phyloP scores from a whole-genome alignment of 1,140 invertebrate genomes.

The Sminthurinus signatus region DNA sequence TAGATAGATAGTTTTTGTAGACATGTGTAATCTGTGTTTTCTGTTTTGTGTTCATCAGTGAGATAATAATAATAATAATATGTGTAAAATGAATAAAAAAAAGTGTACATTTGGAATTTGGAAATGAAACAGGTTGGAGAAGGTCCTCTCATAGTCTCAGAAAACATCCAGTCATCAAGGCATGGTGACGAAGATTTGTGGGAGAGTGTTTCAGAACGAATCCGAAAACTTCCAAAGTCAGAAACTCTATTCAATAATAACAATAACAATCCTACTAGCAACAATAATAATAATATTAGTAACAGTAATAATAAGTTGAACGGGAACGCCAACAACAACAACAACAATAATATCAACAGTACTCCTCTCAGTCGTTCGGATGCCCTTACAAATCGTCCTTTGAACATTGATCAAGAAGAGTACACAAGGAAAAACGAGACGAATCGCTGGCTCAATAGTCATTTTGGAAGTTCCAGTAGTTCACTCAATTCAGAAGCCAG shows the following conservation, averaged over 20 bases:
- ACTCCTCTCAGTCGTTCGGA: slow-evolving; percentile 59
- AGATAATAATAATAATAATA: too few species aligned
- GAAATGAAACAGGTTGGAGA: slow-evolving; percentile 42
- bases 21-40: too few species aligned
- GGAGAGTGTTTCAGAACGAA: slow-evolving; percentile 66
- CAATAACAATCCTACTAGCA: too few species aligned
- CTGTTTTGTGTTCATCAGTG: too few species aligned
- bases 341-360: slow-evolving; percentile 20
- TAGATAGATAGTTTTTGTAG: too few species aligned
- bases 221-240: slow-evolving; percentile 52
- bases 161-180: slow-evolving; percentile 47
- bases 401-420: slow-evolving; percentile 79
- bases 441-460: slow-evolving; percentile 79
- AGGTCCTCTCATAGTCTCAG: slow-evolving; percentile 43
- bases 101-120: too few species aligned
- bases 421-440: slow-evolving; percentile 81
- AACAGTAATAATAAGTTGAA: too few species aligned
- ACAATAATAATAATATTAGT: too few species aligned
- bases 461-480: slow-evolving; percentile 66
- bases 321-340: too few species aligned
- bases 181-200: slow-evolving; percentile 54
- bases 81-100: neutral
- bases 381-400: slow-evolving; percentile 65
- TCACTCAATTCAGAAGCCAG: slow-evolving; percentile 40
- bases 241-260: slow-evolving; percentile 28